Base-by-base conservation (phyloP, 1,140 invertebrate genomes). In the Temnothorax longispinosus region DNA sequence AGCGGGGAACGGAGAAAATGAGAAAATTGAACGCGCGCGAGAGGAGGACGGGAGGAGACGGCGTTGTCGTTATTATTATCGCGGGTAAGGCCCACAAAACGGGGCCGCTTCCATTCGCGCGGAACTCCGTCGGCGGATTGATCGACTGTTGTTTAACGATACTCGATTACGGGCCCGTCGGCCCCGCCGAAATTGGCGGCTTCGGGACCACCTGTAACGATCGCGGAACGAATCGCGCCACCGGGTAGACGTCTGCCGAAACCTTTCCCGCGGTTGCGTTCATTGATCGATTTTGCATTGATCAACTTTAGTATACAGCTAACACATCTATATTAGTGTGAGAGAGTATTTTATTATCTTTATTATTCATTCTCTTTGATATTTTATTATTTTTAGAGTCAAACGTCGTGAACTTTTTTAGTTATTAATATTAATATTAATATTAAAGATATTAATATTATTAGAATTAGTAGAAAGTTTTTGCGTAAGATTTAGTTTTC, bases 91-190 rank as follows among this genome's bases (percentile, higher is more conserved):
- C 47, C 38, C 44, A 87, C 76, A 77, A 87, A 90, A 89, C 88
- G 81, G 69, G 74, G 60, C 80, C 77, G 78, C 76, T 86, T 80
- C 67, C 85, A 86, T 87, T 87, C 86, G 86, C 80, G 86, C 88
- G 71, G 50, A 89, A 87, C 71, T 89, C 47, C 62, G 54, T 38
- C 62, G 89, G 58, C 71, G 44, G 74, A 77, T 85, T 41, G 75
- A 85, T 78, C 80, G 80, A 75, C 69, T 50, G 80, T 84, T 72
- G 88, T 88, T 88, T 88, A 89, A 89, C 87, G 88, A 89, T 89
- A 81, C 87, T 75, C 69, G 88, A 89, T 87, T 89, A 78, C 72
- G 69, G 32, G n/a, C 60, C 78, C 72, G 60, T 60, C 58, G 65
- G 64, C 27, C 47, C 50, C 58, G 38, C 65, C 84, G 85, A 90